These are phyloP conservation scores for Drosophila ambigua DNA, from an alignment of 1,140 invertebrate species.

Conservation along the genomic window DNA sequence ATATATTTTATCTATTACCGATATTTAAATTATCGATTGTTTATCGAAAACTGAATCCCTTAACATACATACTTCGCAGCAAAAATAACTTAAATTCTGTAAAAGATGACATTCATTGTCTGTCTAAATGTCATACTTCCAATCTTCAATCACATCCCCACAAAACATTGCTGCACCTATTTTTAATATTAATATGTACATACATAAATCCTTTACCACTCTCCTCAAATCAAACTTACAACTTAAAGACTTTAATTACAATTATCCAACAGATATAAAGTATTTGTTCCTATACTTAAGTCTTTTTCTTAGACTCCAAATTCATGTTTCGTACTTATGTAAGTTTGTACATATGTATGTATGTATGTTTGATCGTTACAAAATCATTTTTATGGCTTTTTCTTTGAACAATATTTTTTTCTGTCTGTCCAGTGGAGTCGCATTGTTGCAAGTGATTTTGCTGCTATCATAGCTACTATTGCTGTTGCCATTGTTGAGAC, in stretches of 20 bases:
- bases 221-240: neutral
- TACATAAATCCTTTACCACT: neutral
- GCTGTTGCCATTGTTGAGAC: constrained; percentile 25
- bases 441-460: constrained; percentile 36
- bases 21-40: no score
- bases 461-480: constrained; percentile 13
- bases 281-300: neutral
- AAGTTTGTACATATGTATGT: constrained; percentile 5
- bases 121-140: neutral
- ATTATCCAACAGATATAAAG: constrained; percentile 1
- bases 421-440: constrained; percentile 18
- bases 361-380: constrained; percentile 33
- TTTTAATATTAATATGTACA: neutral
- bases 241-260: constrained; percentile 25
- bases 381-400: constrained; percentile 20
- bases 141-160: neutral
- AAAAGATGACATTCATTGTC: no score
- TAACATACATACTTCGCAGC: no score
- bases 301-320: neutral
- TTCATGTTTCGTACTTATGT: constrained; percentile 21
- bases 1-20: no score
- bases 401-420: constrained; percentile 55
- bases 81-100: no score
- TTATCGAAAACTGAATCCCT: no score
- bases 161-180: neutral